These are phyloP conservation scores for Watersipora subatra DNA, from an alignment of 1,140 invertebrate species.

Conservation along the genomic window DNA sequence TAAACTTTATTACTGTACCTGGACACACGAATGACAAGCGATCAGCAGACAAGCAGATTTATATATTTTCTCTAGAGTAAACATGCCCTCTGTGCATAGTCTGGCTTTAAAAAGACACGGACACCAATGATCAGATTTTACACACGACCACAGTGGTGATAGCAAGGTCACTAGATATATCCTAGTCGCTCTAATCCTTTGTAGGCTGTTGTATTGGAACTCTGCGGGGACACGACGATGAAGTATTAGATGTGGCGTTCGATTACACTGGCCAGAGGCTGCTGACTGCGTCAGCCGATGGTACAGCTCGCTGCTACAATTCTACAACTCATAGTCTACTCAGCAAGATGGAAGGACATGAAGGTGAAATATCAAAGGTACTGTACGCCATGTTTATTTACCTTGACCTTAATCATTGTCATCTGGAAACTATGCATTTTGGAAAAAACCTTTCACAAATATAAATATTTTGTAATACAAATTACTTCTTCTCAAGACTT, in stretches of 20 bases:
- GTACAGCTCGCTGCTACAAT: slow-evolving; percentile 55
- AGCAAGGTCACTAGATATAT: no score
- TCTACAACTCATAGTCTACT: slow-evolving; percentile 48
- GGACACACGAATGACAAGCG: no score
- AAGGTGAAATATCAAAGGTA: slow-evolving; percentile 62
- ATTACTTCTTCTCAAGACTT: no score
- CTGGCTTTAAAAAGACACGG: no score
- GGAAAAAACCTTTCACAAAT: background rate
- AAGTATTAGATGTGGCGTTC: slow-evolving; percentile 61
- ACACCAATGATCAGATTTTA: no score
- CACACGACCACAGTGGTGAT: no score
- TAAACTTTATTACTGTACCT: no score
- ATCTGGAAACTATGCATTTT: slow-evolving; percentile 4
- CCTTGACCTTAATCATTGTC: slow-evolving; percentile 3
- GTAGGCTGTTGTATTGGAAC: slow-evolving; percentile 47
- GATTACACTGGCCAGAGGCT: slow-evolving; percentile 55
- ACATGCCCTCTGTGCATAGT: no score
- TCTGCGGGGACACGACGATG: slow-evolving; percentile 54
- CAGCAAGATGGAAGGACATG: slow-evolving; percentile 53
- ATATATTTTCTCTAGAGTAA: no score
- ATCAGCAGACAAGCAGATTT: no score
- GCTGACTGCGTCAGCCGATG: slow-evolving; percentile 58
- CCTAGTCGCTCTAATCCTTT: no score
- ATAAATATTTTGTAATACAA: no score
- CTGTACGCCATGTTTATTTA: slow-evolving; percentile 3